Evolutionary conservation across 2,888 invertebrate genomes (phyloP).

Genomic region (Drosophila eohydei): DNA sequence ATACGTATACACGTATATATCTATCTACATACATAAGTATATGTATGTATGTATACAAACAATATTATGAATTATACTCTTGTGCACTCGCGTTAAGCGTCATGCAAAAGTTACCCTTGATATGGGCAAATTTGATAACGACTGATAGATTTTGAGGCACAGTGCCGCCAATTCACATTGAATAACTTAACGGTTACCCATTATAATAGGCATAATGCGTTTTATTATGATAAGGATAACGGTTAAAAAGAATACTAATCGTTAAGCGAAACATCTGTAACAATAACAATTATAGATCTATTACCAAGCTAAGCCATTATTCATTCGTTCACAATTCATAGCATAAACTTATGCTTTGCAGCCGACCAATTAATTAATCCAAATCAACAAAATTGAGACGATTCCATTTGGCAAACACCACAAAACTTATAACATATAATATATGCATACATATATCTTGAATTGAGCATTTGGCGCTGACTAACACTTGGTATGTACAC

Average conservation of each 20-base stretch:
- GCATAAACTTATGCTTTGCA: not conserved
- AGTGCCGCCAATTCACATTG: slow-evolving; percentile 66
- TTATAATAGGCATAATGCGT: slow-evolving; percentile 25
- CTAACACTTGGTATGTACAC: slow-evolving; percentile 43
- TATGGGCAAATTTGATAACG: slow-evolving; percentile 61
- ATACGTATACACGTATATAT: slow-evolving; percentile 11
- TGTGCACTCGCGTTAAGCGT: slow-evolving; percentile 38
- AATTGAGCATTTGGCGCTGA: slow-evolving; percentile 8
- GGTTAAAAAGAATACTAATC: slow-evolving; percentile 11
- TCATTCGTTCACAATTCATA: not conserved
- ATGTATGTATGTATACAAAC: not conserved
- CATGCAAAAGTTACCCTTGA: slow-evolving; percentile 42
- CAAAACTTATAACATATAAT: not conserved
- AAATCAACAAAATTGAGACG: not conserved
- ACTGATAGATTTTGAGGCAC: slow-evolving; percentile 70
- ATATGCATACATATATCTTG: not conserved
- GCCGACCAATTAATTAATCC: not conserved
- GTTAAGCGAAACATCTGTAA: slow-evolving; percentile 28
- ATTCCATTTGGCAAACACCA: too few relatives aligned
- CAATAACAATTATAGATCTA: slow-evolving; percentile 40
- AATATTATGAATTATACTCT: slow-evolving; percentile 39
- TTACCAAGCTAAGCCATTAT: not conserved
- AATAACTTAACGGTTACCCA: slow-evolving; percentile 50
- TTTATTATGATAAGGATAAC: slow-evolving; percentile 43
- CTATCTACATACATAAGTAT: not conserved